phyloP scores from a whole-genome alignment of 2,888 invertebrate species.

The Gymnocheta viridis region DNA sequence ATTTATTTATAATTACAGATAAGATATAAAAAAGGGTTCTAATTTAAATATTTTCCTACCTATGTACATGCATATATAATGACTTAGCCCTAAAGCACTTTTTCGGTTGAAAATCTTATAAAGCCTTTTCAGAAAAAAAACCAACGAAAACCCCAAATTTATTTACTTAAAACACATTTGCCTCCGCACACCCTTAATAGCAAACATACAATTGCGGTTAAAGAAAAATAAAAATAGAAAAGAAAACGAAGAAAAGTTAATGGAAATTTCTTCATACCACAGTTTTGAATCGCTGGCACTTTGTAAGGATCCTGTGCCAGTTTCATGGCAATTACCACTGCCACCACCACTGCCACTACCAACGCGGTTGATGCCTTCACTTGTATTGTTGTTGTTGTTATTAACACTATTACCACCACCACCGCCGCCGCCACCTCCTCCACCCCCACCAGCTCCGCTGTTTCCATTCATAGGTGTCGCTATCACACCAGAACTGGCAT shows the following conservation, averaged over 20 bases:
- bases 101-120: background rate
- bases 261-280: constrained; percentile 77
- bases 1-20: too few relatives aligned
- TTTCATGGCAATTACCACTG: constrained; percentile 77
- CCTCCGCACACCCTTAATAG: constrained; percentile 15
- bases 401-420: constrained; percentile 75
- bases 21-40: too few relatives aligned
- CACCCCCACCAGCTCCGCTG: constrained; percentile 72
- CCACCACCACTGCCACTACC: constrained; percentile 80
- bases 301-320: constrained; percentile 81
- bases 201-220: constrained; percentile 27
- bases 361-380: constrained; percentile 81
- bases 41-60: background rate
- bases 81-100: background rate
- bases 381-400: constrained; percentile 79
- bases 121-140: background rate
- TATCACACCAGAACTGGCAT: constrained; percentile 80
- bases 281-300: constrained; percentile 81
- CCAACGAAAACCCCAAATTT: background rate
- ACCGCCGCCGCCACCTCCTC: constrained; percentile 72
- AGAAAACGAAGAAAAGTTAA: constrained; percentile 66
- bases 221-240: background rate
- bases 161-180: background rate
- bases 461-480: constrained; percentile 81
- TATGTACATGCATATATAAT: too few relatives aligned